Evolutionary conservation across 1,140 invertebrate genomes (phyloP).

Genomic region (Saccostrea glomerata): DNA sequence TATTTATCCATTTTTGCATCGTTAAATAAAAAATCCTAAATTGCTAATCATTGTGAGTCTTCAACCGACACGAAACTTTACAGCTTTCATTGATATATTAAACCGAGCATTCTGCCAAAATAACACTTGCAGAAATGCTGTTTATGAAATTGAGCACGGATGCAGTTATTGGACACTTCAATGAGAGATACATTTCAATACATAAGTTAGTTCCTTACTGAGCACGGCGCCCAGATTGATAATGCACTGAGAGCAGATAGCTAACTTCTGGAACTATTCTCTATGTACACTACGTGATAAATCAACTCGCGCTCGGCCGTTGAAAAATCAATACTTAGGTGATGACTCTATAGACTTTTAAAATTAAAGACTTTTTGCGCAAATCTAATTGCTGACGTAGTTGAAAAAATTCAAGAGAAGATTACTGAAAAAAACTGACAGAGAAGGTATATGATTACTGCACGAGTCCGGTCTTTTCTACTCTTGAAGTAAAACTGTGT

Average conservation of each 20-base stretch:
- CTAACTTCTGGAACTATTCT: not conserved
- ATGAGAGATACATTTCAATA: not conserved
- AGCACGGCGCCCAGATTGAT: not conserved
- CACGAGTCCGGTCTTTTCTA: no score
- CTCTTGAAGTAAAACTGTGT: no score
- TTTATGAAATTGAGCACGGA: not conserved
- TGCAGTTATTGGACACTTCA: not conserved
- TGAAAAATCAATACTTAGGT: conserved; percentile 4
- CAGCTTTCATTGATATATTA: not conserved
- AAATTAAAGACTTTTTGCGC: conserved; percentile 10
- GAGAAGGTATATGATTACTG: no score
- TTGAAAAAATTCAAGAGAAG: not conserved
- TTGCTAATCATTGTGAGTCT: not conserved
- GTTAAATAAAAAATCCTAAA: not conserved
- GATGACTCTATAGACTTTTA: conserved; percentile 19
- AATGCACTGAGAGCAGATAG: not conserved
- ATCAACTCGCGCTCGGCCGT: not conserved
- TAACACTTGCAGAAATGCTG: not conserved
- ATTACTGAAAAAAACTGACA: no score
- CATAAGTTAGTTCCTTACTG: not conserved
- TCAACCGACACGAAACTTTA: not conserved
- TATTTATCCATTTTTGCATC: conserved; percentile 12
- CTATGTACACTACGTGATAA: not conserved
- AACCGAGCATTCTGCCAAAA: not conserved
- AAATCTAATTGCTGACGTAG: not conserved